A percentile compares a stretch with the other conserved stretches of the same genome.
phyloP scores from a whole-genome alignment of 1,140 invertebrate species.

The Papilio xuthus region DNA sequence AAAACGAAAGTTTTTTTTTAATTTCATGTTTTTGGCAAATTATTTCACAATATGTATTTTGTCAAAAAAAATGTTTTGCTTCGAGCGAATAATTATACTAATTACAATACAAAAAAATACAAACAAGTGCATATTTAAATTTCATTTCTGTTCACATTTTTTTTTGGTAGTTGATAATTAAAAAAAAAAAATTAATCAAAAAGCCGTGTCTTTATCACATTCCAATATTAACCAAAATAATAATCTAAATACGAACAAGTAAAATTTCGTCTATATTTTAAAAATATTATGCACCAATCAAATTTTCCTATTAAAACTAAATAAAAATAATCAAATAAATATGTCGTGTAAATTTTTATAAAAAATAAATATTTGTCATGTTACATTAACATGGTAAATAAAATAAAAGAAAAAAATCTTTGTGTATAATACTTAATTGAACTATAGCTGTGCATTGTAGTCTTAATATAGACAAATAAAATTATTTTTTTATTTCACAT shows the following conservation, averaged over 20 bases:
- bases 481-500: constrained; percentile 15
- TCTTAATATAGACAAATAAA: constrained; percentile 13
- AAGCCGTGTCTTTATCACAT: constrained; percentile 12
- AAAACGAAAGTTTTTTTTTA: too few species aligned
- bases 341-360: constrained; percentile 44
- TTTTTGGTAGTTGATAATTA: neutral
- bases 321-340: constrained; percentile 35
- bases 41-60: neutral
- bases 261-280: constrained; percentile 34
- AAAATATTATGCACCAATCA: constrained; percentile 53
- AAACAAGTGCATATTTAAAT: neutral
- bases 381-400: constrained; percentile 69
- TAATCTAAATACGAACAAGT: constrained; percentile 22
- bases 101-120: neutral
- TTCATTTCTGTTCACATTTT: neutral
- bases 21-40: too few species aligned
- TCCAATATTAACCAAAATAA: neutral
- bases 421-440: constrained; percentile 64
- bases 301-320: constrained; percentile 45
- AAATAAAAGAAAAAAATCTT: constrained; percentile 56
- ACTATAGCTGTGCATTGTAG: constrained; percentile 39
- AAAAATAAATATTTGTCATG: constrained; percentile 78
- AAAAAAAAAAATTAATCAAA: neutral
- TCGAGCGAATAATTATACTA: neutral
- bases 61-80: neutral